Evolutionary conservation across 1,140 invertebrate genomes (phyloP).

Genomic region (Drosophila mayri): DNA sequence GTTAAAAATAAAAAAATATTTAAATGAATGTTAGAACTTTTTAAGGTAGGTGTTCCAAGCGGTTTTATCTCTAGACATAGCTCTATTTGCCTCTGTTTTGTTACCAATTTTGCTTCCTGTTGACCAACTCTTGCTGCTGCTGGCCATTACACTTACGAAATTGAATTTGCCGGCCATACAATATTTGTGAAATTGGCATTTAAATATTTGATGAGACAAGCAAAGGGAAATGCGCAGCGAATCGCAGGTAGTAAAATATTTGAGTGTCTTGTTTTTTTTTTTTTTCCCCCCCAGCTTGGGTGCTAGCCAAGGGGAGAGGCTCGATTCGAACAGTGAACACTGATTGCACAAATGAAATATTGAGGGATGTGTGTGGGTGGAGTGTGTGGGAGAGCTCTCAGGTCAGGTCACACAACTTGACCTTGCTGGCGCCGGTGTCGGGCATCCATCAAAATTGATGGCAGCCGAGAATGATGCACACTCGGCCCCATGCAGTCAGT

Average conservation of each 20-base stretch:
- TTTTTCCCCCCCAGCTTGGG: too few species aligned
- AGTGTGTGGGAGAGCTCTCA: background rate
- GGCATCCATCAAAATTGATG: slow-evolving; percentile 64
- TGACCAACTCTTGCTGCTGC: slow-evolving; percentile 8
- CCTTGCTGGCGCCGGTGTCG: slow-evolving; percentile 41
- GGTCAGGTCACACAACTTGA: slow-evolving; percentile 37
- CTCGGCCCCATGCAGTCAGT: slow-evolving; percentile 31
- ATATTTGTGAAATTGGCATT: slow-evolving; percentile 82
- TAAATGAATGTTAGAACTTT: too few species aligned
- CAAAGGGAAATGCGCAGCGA: slow-evolving; percentile 35
- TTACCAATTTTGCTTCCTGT: slow-evolving; percentile 3
- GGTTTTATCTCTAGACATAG: background rate
- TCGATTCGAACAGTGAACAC: slow-evolving; percentile 37
- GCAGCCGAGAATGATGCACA: slow-evolving; percentile 26
- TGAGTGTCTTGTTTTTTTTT: slow-evolving; percentile 41
- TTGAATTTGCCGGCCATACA: slow-evolving; percentile 70
- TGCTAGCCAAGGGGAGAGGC: slow-evolving; percentile 1
- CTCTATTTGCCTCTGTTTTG: background rate
- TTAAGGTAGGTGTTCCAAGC: background rate
- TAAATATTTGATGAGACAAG: slow-evolving; percentile 77
- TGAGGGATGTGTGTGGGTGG: slow-evolving; percentile 4
- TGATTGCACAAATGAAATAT: slow-evolving; percentile 52
- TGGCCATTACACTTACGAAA: slow-evolving; percentile 71
- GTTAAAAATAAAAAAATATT: too few species aligned
- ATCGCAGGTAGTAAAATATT: slow-evolving; percentile 63